These are phyloP conservation scores for Drosophila nr. medialis DNA, from an alignment of 2,888 invertebrate genomes.

Conservation along the genomic window DNA sequence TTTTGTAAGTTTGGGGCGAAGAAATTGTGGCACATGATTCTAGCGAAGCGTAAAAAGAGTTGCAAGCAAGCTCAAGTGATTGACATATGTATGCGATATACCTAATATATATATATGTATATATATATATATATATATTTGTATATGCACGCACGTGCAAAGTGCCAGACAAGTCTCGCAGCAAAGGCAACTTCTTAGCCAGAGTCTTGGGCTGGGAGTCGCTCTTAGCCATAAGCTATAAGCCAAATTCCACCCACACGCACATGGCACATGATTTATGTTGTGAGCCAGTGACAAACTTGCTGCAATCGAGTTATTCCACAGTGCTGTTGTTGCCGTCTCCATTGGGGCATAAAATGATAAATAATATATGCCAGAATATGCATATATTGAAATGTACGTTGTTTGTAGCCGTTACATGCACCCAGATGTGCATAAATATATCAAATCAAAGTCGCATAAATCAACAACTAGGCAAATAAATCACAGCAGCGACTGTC, in stretches of 20 bases:
- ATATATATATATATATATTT: neutral
- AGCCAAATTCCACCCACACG: conserved; percentile 40
- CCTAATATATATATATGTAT: neutral
- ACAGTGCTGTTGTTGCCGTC: conserved; percentile 11
- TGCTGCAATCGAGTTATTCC: conserved; percentile 37
- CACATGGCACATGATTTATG: conserved; percentile 56
- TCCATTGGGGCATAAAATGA: conserved; percentile 31
- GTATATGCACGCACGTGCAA: conserved; percentile 63
- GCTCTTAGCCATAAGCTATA: conserved; percentile 10
- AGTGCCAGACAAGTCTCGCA: conserved; percentile 30
- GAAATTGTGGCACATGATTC: conserved; percentile 60
- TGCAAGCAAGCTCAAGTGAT: conserved; percentile 57
- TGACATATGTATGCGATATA: conserved; percentile 45
- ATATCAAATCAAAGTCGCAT: conserved; percentile 56
- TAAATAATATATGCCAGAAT: conserved; percentile 23
- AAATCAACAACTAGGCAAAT: conserved; percentile 49
- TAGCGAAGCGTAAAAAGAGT: conserved; percentile 45
- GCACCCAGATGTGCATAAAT: conserved; percentile 16
- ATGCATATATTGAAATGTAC: conserved; percentile 18
- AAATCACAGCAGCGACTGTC: conserved; percentile 39
- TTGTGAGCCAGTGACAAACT: conserved; percentile 57
- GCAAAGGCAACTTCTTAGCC: conserved; percentile 1
- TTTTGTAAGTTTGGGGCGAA: conserved; percentile 21
- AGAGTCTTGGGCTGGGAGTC: conserved; percentile 3
- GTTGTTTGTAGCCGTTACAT: neutral